Base-by-base conservation (phyloP, 1,140 invertebrate species). In the Sarcophaga peregrina region DNA sequence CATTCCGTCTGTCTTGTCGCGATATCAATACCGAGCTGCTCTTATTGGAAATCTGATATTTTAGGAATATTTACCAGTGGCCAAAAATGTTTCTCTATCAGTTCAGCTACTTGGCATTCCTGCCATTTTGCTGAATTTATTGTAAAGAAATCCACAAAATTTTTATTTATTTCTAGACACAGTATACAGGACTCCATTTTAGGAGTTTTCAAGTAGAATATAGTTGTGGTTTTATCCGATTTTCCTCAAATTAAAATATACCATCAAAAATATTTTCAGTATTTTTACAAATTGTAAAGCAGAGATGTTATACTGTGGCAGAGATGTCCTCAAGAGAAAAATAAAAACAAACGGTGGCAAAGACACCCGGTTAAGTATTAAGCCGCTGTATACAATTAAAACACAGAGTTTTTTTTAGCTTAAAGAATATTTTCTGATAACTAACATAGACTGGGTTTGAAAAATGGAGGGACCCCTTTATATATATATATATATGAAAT, bases 381-480 rank as follows among this genome's bases (percentile, higher is more conserved):
- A 54, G 86, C 84, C 76, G 87, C 87, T 78, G 90, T 15, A 54
- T 2, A 54, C 9, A n/a, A n/a, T n/a, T 15, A 2, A 3, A 54
- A 54, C 5, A 54, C 15, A 5, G 5, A 11, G 52, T 1, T 3
- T 54, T 54, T 10, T 54, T 54, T 54, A 11, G 5, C 2, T 5
- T 54, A 54, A 2, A 54, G 52, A 37, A 37, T 2, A 1, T 37
- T 37, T 2, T 37, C 25, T 37, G 4, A 37, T 37, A 4, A 37
- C 1, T 37, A 37, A 37, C 25, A 37, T 37, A 37, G 25, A 37
- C 4, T 37, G 25, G 4, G 25, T 37, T 4, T 37, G 25, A 4
- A 2, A 37, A 2, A 37, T 37, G 1, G 25, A 37, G 25, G 1
- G 25, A 37, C 25, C 25, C 25, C 25, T 37, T 37, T 37, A 37